A percentile compares a stretch with the other conserved stretches of the same genome.
phyloP scores from a whole-genome alignment of 2,797 vertebrate genomes.

The Tympanoctomys barrerae region DNA sequence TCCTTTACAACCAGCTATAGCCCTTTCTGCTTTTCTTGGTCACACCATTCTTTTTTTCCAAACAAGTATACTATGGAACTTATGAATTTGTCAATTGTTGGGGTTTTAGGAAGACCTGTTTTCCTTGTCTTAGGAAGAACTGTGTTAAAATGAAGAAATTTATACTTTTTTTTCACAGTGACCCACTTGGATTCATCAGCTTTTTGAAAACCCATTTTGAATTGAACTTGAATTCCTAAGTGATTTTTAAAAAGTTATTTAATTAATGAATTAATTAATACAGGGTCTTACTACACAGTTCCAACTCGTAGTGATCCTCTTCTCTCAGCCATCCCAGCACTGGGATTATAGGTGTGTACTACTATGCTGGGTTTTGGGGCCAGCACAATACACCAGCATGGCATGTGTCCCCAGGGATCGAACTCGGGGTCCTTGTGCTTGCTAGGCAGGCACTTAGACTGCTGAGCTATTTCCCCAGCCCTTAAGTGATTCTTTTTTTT shows the following conservation, averaged over 20 bases:
- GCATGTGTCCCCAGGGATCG: too few relatives aligned
- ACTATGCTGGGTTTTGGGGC: too few relatives aligned
- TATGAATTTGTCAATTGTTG: constrained; percentile 30
- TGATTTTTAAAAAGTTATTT: neutral
- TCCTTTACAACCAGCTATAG: constrained; percentile 37
- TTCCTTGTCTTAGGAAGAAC: constrained; percentile 37
- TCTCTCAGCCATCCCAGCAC: too few relatives aligned
- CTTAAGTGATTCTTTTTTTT: constrained; percentile 32
- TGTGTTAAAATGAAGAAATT: constrained; percentile 53
- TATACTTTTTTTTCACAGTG: constrained; percentile 54
- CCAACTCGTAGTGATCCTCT: too few relatives aligned
- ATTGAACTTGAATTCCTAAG: constrained; percentile 53
- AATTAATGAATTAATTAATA: too few relatives aligned
- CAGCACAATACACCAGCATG: too few relatives aligned
- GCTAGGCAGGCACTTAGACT: too few relatives aligned
- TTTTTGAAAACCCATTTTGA: constrained; percentile 60
- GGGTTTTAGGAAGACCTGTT: constrained; percentile 28
- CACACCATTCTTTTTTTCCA: constrained; percentile 61
- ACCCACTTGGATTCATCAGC: neutral
- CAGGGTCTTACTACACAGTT: too few relatives aligned
- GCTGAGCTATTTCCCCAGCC: too few relatives aligned
- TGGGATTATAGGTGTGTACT: too few relatives aligned
- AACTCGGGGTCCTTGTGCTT: too few relatives aligned
- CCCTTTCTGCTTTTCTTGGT: constrained; percentile 51
- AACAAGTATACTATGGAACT: constrained; percentile 51